Evolutionary conservation across 2,888 invertebrate species (phyloP).

Genomic region (Lasiommata megera): DNA sequence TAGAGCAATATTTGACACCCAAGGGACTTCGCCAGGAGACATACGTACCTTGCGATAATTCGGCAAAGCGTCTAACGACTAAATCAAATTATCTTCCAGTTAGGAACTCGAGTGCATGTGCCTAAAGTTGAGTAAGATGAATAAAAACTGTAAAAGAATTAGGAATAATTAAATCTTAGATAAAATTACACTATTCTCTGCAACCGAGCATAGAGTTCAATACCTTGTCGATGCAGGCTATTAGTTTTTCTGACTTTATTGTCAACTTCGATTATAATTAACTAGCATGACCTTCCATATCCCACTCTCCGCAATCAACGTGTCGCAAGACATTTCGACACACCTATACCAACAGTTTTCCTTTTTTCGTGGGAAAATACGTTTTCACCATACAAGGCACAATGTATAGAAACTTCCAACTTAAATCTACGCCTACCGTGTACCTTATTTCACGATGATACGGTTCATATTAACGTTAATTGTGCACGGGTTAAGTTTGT

Average conservation of each 20-base stretch:
- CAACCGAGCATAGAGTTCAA: neutral
- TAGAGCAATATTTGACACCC: no score
- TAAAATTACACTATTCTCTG: neutral
- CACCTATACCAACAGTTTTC: slow-evolving; percentile 58
- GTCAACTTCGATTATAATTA: slow-evolving; percentile 23
- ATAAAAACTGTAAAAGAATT: no score
- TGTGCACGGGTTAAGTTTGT: slow-evolving; percentile 20
- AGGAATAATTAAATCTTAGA: no score
- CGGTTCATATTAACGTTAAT: slow-evolving; percentile 26
- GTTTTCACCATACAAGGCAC: slow-evolving; percentile 64
- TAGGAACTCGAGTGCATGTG: no score
- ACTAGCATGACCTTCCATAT: slow-evolving; percentile 33
- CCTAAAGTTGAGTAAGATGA: no score
- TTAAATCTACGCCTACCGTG: slow-evolving; percentile 33
- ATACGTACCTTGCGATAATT: no score
- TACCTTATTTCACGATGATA: slow-evolving; percentile 34
- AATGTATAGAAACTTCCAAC: slow-evolving; percentile 49
- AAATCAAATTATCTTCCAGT: no score
- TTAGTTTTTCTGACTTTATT: slow-evolving; percentile 11
- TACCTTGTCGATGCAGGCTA: neutral
- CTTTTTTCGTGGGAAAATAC: slow-evolving; percentile 77
- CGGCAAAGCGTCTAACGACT: no score
- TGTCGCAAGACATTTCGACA: slow-evolving; percentile 66
- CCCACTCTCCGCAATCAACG: slow-evolving; percentile 30
- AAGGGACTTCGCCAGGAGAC: no score